These are phyloP conservation scores for Ctenomys sociabilis DNA, from an alignment of 2,113 vertebrate species.

Conservation along the genomic window DNA sequence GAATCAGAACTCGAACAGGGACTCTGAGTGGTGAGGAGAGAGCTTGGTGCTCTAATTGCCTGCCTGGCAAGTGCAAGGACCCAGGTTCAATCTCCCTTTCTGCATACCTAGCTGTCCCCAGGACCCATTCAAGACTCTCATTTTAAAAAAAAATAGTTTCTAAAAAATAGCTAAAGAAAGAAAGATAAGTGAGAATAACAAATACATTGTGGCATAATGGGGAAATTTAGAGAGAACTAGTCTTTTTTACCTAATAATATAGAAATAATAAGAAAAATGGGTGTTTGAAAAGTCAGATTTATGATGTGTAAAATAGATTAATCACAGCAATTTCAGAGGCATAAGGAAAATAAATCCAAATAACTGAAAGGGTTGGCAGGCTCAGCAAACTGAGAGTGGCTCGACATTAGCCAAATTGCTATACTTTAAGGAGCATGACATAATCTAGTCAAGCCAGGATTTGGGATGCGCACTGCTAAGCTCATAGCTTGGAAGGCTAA, in stretches of 20 bases:
- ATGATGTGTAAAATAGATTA: neutral
- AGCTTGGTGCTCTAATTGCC: no score
- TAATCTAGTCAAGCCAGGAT: neutral
- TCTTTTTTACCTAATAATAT: neutral
- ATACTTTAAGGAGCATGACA: neutral
- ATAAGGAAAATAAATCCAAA: conserved; percentile 16
- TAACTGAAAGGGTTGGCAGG: no score
- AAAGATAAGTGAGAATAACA: neutral
- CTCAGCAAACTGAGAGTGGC: neutral
- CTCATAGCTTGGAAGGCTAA: neutral
- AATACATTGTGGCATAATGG: neutral
- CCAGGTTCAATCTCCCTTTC: no score
- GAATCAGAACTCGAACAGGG: neutral
- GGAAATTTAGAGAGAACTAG: neutral
- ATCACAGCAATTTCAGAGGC: neutral
- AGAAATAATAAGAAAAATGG: neutral
- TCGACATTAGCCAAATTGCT: neutral
- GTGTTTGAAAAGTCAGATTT: neutral
- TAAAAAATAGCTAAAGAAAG: neutral
- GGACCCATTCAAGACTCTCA: neutral
- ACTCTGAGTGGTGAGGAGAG: no score
- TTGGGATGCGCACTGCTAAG: neutral
- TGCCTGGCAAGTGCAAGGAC: no score
- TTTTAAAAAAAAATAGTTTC: neutral
- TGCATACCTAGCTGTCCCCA: no score